Evolutionary conservation across 2,888 invertebrate species (phyloP).

Genomic region (Corbicula japonica): DNA sequence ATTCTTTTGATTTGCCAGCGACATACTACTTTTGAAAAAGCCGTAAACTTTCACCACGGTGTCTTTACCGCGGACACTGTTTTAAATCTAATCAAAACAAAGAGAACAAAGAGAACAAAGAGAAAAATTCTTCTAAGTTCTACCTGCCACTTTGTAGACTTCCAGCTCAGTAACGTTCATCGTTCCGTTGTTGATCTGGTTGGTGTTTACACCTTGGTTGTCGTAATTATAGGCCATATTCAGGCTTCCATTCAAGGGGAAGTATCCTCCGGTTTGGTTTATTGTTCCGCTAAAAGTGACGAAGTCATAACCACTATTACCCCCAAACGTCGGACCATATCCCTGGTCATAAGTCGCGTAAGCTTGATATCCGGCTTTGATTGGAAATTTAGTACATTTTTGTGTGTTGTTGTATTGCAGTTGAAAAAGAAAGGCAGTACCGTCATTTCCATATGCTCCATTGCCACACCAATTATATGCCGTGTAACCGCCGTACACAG

Average conservation of each 20-base stretch:
- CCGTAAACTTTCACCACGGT: too few relatives aligned
- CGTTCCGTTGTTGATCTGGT: conserved; percentile 55
- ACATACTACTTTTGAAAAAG: too few relatives aligned
- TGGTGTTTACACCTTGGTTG: conserved; percentile 20
- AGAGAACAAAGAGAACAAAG: background rate
- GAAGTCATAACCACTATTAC: conserved; percentile 40
- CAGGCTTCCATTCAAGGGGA: conserved; percentile 31
- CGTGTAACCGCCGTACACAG: conserved; percentile 67
- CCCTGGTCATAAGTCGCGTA: too few relatives aligned
- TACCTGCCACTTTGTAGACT: conserved; percentile 67
- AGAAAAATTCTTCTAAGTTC: background rate
- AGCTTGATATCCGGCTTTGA: background rate
- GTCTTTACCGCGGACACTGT: too few relatives aligned
- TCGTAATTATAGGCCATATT: conserved; percentile 18
- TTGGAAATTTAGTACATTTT: conserved; percentile 26
- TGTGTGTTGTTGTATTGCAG: conserved; percentile 37
- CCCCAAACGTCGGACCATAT: conserved; percentile 57
- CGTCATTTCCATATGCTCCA: background rate
- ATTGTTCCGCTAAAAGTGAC: conserved; percentile 32
- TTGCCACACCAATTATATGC: conserved; percentile 43
- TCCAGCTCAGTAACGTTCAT: conserved; percentile 65
- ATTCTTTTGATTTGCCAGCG: too few relatives aligned
- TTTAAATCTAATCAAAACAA: too few relatives aligned
- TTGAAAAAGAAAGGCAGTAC: conserved; percentile 52
- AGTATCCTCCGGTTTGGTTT: conserved; percentile 36